phyloP scores from a whole-genome alignment of 2,797 vertebrate genomes.

The Phrynocephalus vlangalii region DNA sequence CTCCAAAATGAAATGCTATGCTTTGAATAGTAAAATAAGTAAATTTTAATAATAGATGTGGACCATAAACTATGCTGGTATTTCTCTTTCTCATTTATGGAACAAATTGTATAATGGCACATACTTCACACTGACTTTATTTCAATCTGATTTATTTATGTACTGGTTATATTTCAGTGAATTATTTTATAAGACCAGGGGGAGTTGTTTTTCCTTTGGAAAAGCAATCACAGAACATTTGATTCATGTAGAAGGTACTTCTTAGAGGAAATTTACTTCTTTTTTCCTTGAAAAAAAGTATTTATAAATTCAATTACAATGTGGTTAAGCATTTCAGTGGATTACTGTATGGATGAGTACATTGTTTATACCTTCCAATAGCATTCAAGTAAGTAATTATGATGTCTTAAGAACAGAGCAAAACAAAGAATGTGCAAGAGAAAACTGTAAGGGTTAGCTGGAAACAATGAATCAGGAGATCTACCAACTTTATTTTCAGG shows the following conservation, averaged over 20 bases:
- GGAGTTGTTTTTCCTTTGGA: conserved; percentile 21
- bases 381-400: background rate
- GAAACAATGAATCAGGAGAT: background rate
- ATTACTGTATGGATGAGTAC: background rate
- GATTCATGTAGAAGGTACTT: background rate
- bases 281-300: conserved; percentile 1
- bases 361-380: background rate
- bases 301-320: background rate
- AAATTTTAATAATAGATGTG: conserved; percentile 12
- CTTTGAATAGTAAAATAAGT: background rate
- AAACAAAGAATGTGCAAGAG: background rate
- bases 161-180: background rate
- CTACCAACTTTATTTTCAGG: background rate
- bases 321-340: background rate
- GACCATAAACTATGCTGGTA: conserved; percentile 2
- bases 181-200: background rate
- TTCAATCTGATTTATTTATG: conserved; percentile 17
- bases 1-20: background rate
- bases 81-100: conserved; percentile 13
- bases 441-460: background rate
- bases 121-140: background rate
- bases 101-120: background rate
- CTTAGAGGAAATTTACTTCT: background rate
- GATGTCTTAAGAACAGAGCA: background rate
- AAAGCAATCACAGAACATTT: background rate